phyloP scores from a whole-genome alignment of 2,113 vertebrate genomes.

The Centrocercus urophasianus region DNA sequence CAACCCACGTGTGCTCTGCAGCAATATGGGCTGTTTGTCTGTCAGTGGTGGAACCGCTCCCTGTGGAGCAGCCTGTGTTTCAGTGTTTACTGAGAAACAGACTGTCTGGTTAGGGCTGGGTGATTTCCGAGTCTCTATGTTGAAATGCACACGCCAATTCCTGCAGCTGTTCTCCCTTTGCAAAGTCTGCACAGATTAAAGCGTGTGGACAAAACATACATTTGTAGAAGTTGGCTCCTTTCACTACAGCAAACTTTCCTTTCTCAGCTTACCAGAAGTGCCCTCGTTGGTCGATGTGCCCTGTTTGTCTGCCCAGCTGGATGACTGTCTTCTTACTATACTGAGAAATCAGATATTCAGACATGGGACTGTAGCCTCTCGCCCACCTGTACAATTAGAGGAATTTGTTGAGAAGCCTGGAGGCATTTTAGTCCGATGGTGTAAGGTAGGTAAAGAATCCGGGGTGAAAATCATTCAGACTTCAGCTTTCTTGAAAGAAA shows the following conservation, averaged over 20 bases:
- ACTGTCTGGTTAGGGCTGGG: conserved; percentile 14
- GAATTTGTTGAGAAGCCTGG: conserved; percentile 95
- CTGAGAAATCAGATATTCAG: conserved; percentile 87
- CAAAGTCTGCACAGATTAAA: conserved; percentile 1
- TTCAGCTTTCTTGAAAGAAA: neutral
- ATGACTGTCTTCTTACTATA: conserved; percentile 89
- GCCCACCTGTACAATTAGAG: conserved; percentile 94
- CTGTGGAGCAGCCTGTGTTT: conserved; percentile 42
- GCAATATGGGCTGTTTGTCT: neutral
- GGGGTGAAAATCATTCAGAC: neutral
- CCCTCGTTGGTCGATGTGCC: conserved; percentile 94
- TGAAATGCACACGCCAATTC: conserved; percentile 18
- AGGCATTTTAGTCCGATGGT: conserved; percentile 94
- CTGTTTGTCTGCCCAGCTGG: conserved; percentile 94
- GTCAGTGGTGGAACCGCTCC: neutral
- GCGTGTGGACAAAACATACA: neutral
- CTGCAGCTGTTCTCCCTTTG: conserved; percentile 45
- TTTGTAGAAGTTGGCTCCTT: neutral
- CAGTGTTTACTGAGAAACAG: conserved; percentile 43
- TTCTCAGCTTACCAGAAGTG: conserved; percentile 94
- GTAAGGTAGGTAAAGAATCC: conserved; percentile 84
- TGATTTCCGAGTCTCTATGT: conserved; percentile 10
- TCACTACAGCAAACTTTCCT: conserved; percentile 40
- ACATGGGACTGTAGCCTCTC: conserved; percentile 91
- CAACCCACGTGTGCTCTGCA: neutral